Percentiles rank a stretch among this genome's conserved stretches.
Conservation (phyloP, 2,113 vertebrate species). For the Glareola pratincola region DNA sequence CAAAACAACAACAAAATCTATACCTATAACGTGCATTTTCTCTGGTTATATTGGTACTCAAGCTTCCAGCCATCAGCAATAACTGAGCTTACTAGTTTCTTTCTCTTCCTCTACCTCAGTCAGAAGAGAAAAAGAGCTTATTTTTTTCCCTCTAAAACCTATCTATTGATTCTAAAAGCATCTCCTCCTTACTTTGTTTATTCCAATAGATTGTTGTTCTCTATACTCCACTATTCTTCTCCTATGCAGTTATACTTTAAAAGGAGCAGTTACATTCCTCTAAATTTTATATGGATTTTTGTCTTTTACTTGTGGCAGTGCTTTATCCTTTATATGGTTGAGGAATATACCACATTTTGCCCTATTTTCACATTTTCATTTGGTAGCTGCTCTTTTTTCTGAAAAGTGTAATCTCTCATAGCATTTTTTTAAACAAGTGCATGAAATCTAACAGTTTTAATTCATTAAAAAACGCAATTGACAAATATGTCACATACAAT, state of each 20-base stretch:
- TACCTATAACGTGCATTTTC: neutral
- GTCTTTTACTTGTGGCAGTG: neutral
- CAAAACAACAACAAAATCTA: neutral
- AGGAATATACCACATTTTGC: neutral
- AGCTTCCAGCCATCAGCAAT: neutral
- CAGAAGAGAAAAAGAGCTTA: neutral
- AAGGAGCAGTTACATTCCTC: neutral
- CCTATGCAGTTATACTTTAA: neutral
- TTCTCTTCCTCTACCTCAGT: neutral
- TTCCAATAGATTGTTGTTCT: neutral
- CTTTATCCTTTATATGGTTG: neutral
- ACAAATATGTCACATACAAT: neutral
- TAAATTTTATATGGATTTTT: neutral
- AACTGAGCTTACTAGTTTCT: neutral
- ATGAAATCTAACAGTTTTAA: neutral
- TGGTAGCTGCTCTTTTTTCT: neutral
- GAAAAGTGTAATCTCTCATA: neutral
- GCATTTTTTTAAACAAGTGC: neutral
- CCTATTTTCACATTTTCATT: neutral
- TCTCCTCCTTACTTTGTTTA: neutral
- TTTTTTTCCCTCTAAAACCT: neutral
- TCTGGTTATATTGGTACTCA: neutral
- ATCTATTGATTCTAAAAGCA: neutral
- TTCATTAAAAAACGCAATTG: neutral
- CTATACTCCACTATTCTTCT: neutral